phyloP scores from a whole-genome alignment of 1,140 invertebrate species.

The Drosophila triauraria region DNA sequence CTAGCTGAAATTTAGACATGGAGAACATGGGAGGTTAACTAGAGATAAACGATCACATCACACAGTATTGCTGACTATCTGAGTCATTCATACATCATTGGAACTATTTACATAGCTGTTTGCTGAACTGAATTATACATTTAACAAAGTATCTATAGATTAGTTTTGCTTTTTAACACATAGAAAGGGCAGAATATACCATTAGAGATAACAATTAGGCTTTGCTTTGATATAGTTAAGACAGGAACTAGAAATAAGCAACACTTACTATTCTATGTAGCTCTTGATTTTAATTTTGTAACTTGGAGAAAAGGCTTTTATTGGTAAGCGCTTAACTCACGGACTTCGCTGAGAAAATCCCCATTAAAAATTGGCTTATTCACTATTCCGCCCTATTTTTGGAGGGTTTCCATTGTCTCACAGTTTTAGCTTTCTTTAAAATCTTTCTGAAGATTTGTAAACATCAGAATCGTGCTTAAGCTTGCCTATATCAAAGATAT shows the following conservation, averaged over 20 bases:
- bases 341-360: neutral
- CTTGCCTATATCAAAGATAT: neutral
- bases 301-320: too few species aligned
- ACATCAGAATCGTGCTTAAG: neutral
- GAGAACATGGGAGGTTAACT: neutral
- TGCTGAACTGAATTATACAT: conserved; percentile 11
- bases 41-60: conserved; percentile 27
- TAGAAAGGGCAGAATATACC: neutral
- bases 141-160: neutral
- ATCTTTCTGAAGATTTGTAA: neutral
- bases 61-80: conserved; percentile 25
- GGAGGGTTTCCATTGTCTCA: neutral
- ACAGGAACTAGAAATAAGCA: neutral
- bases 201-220: neutral
- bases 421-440: neutral
- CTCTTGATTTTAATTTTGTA: too few species aligned
- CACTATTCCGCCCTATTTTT: neutral
- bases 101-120: conserved; percentile 9
- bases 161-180: neutral
- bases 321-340: too few species aligned
- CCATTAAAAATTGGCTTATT: too few species aligned
- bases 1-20: conserved; percentile 31
- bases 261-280: too few species aligned
- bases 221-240: neutral
- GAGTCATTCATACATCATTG: neutral